phyloP scores from a whole-genome alignment of 1,140 invertebrate species.

The Aphelenchoides fujianensis region DNA sequence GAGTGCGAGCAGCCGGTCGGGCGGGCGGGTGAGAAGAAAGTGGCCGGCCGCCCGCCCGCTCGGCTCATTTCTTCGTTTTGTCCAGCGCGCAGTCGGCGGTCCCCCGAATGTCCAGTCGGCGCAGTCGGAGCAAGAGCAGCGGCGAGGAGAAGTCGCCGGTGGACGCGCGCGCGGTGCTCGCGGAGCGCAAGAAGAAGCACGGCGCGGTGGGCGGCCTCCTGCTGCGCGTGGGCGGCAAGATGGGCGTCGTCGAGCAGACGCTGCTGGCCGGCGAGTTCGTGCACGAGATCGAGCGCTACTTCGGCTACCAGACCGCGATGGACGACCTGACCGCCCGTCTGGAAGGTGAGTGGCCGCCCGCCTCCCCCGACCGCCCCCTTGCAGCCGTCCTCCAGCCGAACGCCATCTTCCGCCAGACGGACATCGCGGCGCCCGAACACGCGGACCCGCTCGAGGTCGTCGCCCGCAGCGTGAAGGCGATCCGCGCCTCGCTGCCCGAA shows the following conservation, averaged over 20 bases:
- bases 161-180: conserved; percentile 6
- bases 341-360: conserved; percentile 20
- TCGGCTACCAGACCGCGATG: conserved; percentile 12
- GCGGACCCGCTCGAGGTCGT: conserved; percentile 29
- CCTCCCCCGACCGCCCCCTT: not conserved
- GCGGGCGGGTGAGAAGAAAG: no score
- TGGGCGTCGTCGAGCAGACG: conserved; percentile 29
- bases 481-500: not conserved
- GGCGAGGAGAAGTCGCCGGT: not conserved
- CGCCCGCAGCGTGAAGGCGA: conserved; percentile 15
- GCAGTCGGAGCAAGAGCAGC: not conserved
- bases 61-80: conserved; percentile 2
- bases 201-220: conserved; percentile 15
- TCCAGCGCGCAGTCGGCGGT: not conserved
- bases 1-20: no score
- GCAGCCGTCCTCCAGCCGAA: conserved; percentile 35
- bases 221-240: conserved; percentile 25
- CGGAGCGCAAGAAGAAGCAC: conserved; percentile 26
- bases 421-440: conserved; percentile 8
- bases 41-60: no score
- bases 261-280: conserved; percentile 25
- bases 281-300: conserved; percentile 20
- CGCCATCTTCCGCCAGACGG: conserved; percentile 8
- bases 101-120: not conserved
- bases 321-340: conserved; percentile 22